Evolutionary conservation across 1,140 invertebrate species (phyloP).

Genomic region (Drosophila bifasciata): DNA sequence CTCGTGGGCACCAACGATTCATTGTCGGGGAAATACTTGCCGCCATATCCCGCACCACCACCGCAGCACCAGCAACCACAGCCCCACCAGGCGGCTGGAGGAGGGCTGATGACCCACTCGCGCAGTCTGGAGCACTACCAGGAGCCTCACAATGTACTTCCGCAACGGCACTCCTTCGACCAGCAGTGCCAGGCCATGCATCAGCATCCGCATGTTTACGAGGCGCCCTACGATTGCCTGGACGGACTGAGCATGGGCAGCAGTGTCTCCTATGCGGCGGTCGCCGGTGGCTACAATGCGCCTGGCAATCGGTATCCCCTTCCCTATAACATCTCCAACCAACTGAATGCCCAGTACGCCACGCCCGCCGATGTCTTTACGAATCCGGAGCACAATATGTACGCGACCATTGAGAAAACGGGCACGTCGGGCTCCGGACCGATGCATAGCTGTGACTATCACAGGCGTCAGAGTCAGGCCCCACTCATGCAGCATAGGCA

Average conservation of each 20-base stretch:
- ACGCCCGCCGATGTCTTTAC: conserved; percentile 53
- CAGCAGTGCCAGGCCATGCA: conserved; percentile 67
- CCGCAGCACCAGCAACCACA: conserved; percentile 37
- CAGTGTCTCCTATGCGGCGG: conserved; percentile 75
- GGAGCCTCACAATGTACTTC: conserved; percentile 65
- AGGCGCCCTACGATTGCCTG: conserved; percentile 74
- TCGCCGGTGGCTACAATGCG: conserved; percentile 75
- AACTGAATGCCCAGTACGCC: conserved; percentile 71
- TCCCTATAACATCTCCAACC: conserved; percentile 81
- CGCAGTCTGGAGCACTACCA: conserved; percentile 83
- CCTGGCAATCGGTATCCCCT: conserved; percentile 81
- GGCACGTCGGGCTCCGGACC: background rate
- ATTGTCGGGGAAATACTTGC: conserved; percentile 38
- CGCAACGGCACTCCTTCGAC: conserved; percentile 82
- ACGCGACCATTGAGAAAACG: conserved; percentile 61
- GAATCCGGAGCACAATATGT: conserved; percentile 51
- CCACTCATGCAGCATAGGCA: conserved; percentile 67
- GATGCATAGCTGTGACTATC: conserved; percentile 57
- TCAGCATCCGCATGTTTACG: conserved; percentile 66
- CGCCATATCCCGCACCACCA: conserved; percentile 44
- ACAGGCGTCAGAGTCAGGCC: conserved; percentile 29
- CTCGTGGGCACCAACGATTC: conserved; percentile 34
- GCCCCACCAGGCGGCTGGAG: conserved; percentile 19
- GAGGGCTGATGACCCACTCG: conserved; percentile 72
- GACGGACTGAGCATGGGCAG: conserved; percentile 75